Base-by-base conservation (phyloP, 2,797 vertebrate genomes). In the Prunella strophiata region DNA sequence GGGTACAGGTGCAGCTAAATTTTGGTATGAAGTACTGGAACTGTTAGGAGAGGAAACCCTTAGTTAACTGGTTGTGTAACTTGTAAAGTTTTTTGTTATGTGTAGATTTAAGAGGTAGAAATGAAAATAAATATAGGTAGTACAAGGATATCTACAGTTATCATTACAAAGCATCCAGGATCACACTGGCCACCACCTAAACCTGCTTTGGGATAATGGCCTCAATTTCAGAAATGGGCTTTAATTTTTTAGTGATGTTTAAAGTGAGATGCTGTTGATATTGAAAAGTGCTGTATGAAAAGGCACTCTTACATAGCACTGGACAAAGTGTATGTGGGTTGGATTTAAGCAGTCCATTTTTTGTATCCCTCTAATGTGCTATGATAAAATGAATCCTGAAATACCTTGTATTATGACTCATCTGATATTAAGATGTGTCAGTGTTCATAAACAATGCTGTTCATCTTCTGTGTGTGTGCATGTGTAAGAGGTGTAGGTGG, bases 401-500 rank as follows among this genome's bases (percentile, higher is more conserved):
- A 96, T 95, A 94, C 77, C 80, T 94, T 88, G 30, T 78, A 10
- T 83, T 78, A 38, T 96, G 96, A 96, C 68, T 97, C 95, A 96
- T 95, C 55, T 94, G 91, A 45, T 93, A 91, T 79, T 87, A 94
- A 88, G 91, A 93, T 83, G 79, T 83, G 85, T 90, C 89, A 93
- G 70, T 77, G 83, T 89, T 94, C 92, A 94, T 89, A 95, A 96
- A 95, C 95, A 96, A 80, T 81, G 88, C 70, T 94, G 93, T 93
- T 95, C 92, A 78, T 95, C 89, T 61, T 91, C 80, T 85, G 9
- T 91, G 62, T 96, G 29, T 95, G 81, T 94, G 86, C 73, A 76
- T 93, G 94, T 91, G 78, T 75, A 70, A 95, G 91, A 93, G 74
- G 57, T 94, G 96, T 97, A 89, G 96, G 96, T 84, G 94, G 94